Evolutionary conservation across 1,140 invertebrate species (phyloP), one percentile per base, ranked within the genome.

Genomic region (Pristionchus pacificus): DNA sequence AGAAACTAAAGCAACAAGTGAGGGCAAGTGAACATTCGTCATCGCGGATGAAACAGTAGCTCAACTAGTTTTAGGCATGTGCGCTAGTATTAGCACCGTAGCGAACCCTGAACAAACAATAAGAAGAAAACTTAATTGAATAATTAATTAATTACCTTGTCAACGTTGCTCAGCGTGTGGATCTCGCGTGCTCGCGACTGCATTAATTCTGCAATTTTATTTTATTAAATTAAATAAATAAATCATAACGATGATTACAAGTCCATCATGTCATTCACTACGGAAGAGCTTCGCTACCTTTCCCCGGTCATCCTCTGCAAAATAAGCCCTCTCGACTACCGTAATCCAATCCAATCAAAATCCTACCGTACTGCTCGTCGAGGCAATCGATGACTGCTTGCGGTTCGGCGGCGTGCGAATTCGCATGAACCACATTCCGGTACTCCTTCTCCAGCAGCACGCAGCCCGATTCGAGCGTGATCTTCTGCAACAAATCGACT

Each of bases 391-490:
- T 38, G 14, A 81, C 25, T 55, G 68, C 80, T 6, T 33, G 49
- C 3, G 72, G 66, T 57, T 83, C 80, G 0, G 81, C 58, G 28
- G 67, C 58, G 15, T 71, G 65, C 13, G 77, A 77, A 19, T 78
- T 69, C 25, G 65, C 74, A 2, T 65, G 67, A n/a, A 82, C 67
- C n/a, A 78, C 33, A 58, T 77, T 77, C 3, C 60, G 64, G 32
- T 83, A 84, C 29, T 82, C 82, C n/a, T 78, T 75, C 55, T 82
- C 80, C 0, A 82, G 60, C 61, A 77, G 68, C 0, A 66, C 58
- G 60, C 68, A 83, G 25, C 80, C 80, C 31, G 65, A 68, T 31
- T 84, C 80, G 27, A 79, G 82, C 13, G 74, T 79, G n/a, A 74
- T 57, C 59, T 77, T 75, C 74, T 72, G 65, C 29, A 64, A 32